Base-by-base conservation (phyloP, 2,888 invertebrate species). In the Cheilosia impressa region DNA sequence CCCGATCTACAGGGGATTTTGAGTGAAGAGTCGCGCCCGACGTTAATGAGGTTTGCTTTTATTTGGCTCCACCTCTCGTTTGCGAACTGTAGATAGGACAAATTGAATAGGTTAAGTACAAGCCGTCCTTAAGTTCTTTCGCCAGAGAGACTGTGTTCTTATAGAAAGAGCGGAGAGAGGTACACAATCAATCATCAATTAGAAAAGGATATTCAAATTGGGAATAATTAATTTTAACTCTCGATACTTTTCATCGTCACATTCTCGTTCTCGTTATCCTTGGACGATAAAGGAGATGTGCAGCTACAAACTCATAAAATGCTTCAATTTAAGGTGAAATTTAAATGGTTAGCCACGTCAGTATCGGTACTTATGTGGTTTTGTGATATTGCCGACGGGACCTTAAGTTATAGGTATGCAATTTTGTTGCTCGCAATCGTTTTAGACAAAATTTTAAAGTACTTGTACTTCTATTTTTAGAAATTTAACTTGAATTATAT, bases 91-190 rank as follows among this genome's bases (percentile, higher is more conserved):
- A 66, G 27, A 15, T 27, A 66, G 43, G 43, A 27, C 53, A 66
- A 66, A 57, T 69, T 57, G 15, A 69, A 47, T 57, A 69, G 34
- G 27, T 27, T 27, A 69, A 22, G 6, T 41, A 24, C 63, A 75
- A 53, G 15, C 10, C 55, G 9, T 31, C 19, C 38, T 43, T 17
- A 38, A 47, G 45, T 22, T 73, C 55, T 45, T 58, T 57, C 63
- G 62, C 72, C 13, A 27, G 34, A 63, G 45, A 15, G 31, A 47
- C 24, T 22, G 22, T 52, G 6, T 34, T 73, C 63, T n/a, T 1
- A n/a, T 1, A 47, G 17, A n/a, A 24, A n/a, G 4, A 10, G 9
- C 17, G 9, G 47, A 2, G 15, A 24, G 7, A 19, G 34, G 34
- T 15, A 31, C 10, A 34, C 22, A 27, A 27, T 27, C 27, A 27